Conservation (phyloP, 37 sponge, comb jelly and placozoan species). For the Ephydatia muelleri region DNA sequence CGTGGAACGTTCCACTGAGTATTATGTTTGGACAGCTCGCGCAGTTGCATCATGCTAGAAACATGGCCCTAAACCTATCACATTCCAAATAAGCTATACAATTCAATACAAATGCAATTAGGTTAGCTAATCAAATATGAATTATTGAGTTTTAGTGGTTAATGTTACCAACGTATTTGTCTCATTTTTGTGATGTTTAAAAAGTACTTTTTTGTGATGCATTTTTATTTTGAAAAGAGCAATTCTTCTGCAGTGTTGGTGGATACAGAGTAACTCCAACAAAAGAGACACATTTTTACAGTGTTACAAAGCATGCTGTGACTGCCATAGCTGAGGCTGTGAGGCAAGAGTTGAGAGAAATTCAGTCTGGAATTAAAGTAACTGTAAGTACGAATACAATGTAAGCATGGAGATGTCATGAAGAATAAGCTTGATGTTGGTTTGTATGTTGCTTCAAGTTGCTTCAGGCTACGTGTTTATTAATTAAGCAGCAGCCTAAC, state of each 20-base stretch:
- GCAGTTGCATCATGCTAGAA: no score
- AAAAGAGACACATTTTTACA: slow-evolving; percentile 55
- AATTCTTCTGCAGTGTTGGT: slow-evolving; percentile 44
- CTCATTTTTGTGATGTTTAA: not conserved
- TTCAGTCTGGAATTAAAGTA: slow-evolving; percentile 61
- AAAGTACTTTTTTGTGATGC: not conserved
- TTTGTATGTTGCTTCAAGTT: not conserved
- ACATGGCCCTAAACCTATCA: no score
- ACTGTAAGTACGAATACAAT: slow-evolving; percentile 41
- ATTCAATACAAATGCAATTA: no score
- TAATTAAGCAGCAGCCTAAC: not conserved
- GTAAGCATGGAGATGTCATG: not conserved
- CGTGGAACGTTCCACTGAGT: no score
- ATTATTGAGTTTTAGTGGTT: no score
- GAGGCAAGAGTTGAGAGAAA: slow-evolving; percentile 73
- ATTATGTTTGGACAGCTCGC: no score
- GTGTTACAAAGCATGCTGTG: slow-evolving; percentile 81
- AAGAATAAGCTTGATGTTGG: not conserved
- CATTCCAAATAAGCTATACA: no score
- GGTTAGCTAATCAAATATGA: no score
- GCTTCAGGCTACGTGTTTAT: not conserved
- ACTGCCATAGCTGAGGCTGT: slow-evolving; percentile 80
- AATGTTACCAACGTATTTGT: no score
- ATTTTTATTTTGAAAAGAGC: not conserved
- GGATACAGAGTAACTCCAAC: slow-evolving; percentile 55